A percentile compares a stretch with the other conserved stretches of the same genome.
These are phyloP conservation scores for Jordanella pulchra DNA, from an alignment of 2,797 vertebrate species.

Conservation along the genomic window DNA sequence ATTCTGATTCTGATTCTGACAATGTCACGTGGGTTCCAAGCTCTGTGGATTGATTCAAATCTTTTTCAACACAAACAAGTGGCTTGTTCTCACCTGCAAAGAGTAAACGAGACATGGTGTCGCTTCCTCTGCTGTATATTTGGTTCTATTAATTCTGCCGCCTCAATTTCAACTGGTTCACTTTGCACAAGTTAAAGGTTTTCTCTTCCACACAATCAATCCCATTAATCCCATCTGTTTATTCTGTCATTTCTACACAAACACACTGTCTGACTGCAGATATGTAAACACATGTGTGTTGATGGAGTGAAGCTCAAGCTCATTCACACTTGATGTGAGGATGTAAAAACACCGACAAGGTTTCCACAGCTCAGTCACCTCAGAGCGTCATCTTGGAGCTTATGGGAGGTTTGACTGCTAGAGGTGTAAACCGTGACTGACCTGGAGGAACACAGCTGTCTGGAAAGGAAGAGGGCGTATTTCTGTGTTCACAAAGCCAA, in stretches of 20 bases:
- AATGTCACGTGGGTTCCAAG: constrained; percentile 50
- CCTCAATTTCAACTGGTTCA: constrained; percentile 18
- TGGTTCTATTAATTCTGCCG: constrained; percentile 23
- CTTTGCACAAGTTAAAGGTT: constrained; percentile 15
- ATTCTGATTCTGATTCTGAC: no score
- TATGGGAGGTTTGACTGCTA: constrained; percentile 40
- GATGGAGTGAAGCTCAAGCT: constrained; percentile 14
- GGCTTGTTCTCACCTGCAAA: constrained; percentile 43
- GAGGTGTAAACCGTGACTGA: constrained; percentile 47
- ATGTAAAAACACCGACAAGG: constrained; percentile 40
- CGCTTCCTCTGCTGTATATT: constrained; percentile 40
- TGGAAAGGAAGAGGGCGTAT: constrained; percentile 23
- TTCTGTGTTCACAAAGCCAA: constrained; percentile 13
- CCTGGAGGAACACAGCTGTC: constrained; percentile 38
- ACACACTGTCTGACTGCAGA: background rate
- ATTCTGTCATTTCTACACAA: constrained; percentile 13
- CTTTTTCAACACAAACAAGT: constrained; percentile 45
- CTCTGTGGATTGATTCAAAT: constrained; percentile 55
- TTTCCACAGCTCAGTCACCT: constrained; percentile 25
- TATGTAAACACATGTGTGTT: constrained; percentile 10
- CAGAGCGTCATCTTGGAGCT: constrained; percentile 32
- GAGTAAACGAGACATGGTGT: constrained; percentile 62
- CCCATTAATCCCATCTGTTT: background rate
- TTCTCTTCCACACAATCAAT: background rate
- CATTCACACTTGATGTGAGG: constrained; percentile 39